These are phyloP conservation scores for Harpagifer antarcticus DNA, from an alignment of 2,797 vertebrate species.

Conservation along the genomic window DNA sequence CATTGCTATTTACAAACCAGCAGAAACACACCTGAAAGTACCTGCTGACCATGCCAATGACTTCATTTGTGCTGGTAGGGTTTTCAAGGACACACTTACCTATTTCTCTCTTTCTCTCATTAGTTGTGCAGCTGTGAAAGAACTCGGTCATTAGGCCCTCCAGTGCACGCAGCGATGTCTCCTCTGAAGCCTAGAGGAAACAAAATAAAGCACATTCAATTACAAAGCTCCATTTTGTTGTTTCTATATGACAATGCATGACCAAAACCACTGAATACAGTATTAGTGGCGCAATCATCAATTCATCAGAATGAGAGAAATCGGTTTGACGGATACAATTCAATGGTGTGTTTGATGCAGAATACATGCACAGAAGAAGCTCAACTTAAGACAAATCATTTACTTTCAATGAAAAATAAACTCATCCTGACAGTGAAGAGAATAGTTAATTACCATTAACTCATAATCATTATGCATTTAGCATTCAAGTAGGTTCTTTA, in stretches of 20 bases:
- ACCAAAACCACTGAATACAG: neutral
- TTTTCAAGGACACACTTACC: conserved; percentile 82
- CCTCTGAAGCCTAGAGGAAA: conserved; percentile 90
- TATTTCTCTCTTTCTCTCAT: conserved; percentile 97
- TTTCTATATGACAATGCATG: neutral
- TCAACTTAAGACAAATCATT: conserved; percentile 1
- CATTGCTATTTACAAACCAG: neutral
- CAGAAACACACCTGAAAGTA: conserved; percentile 1
- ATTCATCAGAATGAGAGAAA: neutral
- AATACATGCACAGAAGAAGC: neutral
- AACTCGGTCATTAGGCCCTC: conserved; percentile 99
- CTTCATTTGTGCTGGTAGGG: neutral
- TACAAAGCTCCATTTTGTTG: neutral
- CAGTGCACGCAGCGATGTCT: conserved; percentile 92
- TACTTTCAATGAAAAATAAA: neutral
- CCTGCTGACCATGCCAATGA: neutral
- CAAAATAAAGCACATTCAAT: conserved; percentile 4
- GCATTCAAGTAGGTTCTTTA: neutral
- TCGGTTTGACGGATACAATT: neutral
- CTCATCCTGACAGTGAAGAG: neutral
- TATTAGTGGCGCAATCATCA: neutral
- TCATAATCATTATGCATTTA: conserved; percentile 1
- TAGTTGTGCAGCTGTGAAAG: conserved; percentile 97
- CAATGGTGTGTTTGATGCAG: neutral
- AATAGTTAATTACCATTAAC: neutral